Conservation (phyloP, 2,113 vertebrate genomes). For the Melanocharis versteri region DNA sequence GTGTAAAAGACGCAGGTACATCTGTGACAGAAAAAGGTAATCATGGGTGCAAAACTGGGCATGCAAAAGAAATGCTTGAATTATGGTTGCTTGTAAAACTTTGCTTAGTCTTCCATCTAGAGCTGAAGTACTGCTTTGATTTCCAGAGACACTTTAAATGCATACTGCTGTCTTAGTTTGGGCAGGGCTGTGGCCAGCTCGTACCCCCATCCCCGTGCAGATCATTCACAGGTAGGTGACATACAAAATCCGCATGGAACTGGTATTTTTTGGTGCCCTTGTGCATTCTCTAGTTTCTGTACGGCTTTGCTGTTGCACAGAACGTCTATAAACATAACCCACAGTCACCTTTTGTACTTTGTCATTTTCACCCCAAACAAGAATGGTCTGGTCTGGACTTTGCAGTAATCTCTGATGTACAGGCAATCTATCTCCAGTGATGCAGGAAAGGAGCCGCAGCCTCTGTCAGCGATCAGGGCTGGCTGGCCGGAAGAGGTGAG, state of each 20-base stretch:
- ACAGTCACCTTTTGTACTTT: conserved; percentile 68
- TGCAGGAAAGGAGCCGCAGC: not conserved
- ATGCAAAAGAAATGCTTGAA: not conserved
- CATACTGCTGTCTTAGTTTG: not conserved
- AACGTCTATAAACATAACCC: conserved; percentile 61
- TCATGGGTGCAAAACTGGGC: not conserved
- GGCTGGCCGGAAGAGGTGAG: not conserved
- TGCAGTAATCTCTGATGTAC: conserved; percentile 29
- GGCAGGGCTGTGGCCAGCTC: not conserved
- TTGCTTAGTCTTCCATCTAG: not conserved
- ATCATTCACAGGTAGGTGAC: conserved; percentile 32
- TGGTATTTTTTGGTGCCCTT: conserved; percentile 39
- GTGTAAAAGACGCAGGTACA: not conserved
- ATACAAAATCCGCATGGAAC: not conserved
- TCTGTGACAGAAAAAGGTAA: not conserved
- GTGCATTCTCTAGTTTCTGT: conserved; percentile 31
- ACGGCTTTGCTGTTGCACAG: not conserved
- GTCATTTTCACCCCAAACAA: conserved; percentile 43
- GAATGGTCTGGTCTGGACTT: conserved; percentile 47
- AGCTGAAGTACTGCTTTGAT: not conserved
- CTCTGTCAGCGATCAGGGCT: fast-evolving
- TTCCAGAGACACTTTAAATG: not conserved
- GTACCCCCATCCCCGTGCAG: not conserved
- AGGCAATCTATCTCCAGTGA: not conserved
- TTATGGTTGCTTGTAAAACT: not conserved